Evolutionary conservation across 1,140 invertebrate species (phyloP).

Genomic region (Hycleus cichorii): DNA sequence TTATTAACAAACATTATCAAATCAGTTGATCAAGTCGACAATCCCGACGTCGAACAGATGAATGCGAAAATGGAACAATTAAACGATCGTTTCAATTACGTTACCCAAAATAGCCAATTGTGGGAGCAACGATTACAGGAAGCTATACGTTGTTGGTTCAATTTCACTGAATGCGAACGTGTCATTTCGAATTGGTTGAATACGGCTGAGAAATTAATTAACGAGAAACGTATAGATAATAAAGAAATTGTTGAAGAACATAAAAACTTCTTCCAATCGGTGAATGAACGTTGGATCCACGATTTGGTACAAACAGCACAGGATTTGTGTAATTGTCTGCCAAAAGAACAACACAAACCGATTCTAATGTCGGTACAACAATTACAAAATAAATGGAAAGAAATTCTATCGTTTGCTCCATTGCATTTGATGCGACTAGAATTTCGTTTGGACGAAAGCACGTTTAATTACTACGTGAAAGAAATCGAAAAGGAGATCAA

Average conservation of each 20-base stretch:
- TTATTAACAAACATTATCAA: constrained; percentile 83
- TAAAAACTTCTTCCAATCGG: constrained; percentile 76
- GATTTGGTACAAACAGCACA: constrained; percentile 72
- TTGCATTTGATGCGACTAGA: constrained; percentile 82
- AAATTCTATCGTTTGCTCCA: constrained; percentile 70
- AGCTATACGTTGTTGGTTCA: constrained; percentile 75
- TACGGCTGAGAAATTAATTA: constrained; percentile 71
- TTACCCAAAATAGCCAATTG: constrained; percentile 63
- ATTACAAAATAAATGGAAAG: constrained; percentile 69
- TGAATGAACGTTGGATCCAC: constrained; percentile 74
- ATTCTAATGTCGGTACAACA: constrained; percentile 64
- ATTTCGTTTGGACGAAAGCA: constrained; percentile 77
- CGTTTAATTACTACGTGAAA: constrained; percentile 76
- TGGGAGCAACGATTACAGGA: constrained; percentile 76
- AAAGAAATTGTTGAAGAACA: constrained; percentile 73
- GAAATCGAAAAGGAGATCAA: constrained; percentile 86
- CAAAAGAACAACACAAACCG: constrained; percentile 54
- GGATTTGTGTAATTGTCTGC: constrained; percentile 66
- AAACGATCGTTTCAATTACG: constrained; percentile 73
- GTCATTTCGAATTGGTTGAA: constrained; percentile 79
- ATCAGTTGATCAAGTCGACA: constrained; percentile 63
- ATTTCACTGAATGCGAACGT: constrained; percentile 70
- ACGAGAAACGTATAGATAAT: constrained; percentile 73
- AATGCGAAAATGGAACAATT: constrained; percentile 64
- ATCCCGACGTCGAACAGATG: constrained; percentile 63